Evolutionary conservation across 2,113 vertebrate genomes (phyloP).

Genomic region (Cygnus atratus): DNA sequence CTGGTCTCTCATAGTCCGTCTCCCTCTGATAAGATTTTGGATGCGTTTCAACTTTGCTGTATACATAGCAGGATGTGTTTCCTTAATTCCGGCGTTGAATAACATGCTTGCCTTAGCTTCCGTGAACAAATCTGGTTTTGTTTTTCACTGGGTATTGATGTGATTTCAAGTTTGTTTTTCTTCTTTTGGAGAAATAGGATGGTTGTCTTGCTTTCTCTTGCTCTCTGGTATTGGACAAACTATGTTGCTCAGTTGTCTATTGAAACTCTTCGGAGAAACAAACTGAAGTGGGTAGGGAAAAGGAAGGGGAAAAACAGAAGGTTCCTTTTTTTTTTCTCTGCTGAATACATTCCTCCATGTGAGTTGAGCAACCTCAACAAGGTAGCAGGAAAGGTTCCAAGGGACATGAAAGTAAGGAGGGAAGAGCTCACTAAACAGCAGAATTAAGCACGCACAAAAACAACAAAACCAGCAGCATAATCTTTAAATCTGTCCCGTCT

Average conservation of each 20-base stretch:
- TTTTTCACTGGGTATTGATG: not conserved
- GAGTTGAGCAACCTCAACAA: too few species aligned
- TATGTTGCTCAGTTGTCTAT: not conserved
- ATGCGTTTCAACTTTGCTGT: rapidly evolving
- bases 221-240: not conserved
- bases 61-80: not conserved
- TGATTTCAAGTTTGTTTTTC: not conserved
- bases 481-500: not conserved
- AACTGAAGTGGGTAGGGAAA: not conserved
- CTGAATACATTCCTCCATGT: not conserved
- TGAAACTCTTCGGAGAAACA: not conserved
- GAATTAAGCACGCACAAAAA: not conserved
- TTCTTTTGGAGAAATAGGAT: not conserved
- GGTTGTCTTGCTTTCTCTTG: not conserved
- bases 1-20: not conserved
- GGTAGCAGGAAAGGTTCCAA: not conserved
- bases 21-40: not conserved
- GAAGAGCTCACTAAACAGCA: not conserved
- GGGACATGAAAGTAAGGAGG: not conserved
- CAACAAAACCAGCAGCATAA: not conserved
- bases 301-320: not conserved
- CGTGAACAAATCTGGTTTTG: not conserved
- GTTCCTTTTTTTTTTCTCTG: not conserved
- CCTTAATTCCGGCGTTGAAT: not conserved
- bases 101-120: not conserved